Evolutionary conservation across 2,797 vertebrate genomes (phyloP).

Genomic region (Rhincodon typus): DNA sequence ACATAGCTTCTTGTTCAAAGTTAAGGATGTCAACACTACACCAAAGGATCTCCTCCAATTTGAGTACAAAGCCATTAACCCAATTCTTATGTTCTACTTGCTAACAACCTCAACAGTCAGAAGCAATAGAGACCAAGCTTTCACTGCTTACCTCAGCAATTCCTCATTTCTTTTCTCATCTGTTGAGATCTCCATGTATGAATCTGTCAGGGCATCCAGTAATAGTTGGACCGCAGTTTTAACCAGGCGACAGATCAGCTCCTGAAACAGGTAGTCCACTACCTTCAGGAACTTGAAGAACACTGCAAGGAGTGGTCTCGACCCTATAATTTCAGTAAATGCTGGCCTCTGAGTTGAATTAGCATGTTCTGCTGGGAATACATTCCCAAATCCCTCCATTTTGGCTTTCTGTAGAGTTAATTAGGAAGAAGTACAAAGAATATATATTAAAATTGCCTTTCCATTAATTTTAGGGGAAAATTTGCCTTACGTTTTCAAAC

Average conservation of each 20-base stretch:
- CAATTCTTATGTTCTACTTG: neutral
- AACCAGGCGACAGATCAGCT: conserved; percentile 51
- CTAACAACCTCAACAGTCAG: neutral
- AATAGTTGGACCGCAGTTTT: conserved; percentile 46
- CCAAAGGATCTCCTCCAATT: neutral
- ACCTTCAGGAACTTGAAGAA: conserved; percentile 49
- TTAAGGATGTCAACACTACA: no score
- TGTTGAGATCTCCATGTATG: conserved; percentile 41
- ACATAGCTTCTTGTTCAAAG: no score
- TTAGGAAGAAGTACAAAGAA: conserved; percentile 35
- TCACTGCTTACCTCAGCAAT: conserved; percentile 45
- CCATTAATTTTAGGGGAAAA: neutral
- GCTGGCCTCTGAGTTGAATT: conserved; percentile 38
- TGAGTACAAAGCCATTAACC: neutral
- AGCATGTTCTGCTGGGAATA: conserved; percentile 44
- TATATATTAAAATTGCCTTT: neutral
- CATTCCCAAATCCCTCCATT: conserved; percentile 45
- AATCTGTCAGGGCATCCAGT: conserved; percentile 45
- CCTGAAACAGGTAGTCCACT: conserved; percentile 55
- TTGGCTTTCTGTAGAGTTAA: conserved; percentile 50
- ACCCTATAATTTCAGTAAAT: conserved; percentile 47
- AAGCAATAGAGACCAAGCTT: neutral
- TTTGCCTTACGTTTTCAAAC: neutral
- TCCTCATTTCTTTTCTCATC: conserved; percentile 46
- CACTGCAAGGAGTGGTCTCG: conserved; percentile 44